These are phyloP conservation scores for Eupelmus urozonus DNA, from an alignment of 2,888 invertebrate species.

Conservation along the genomic window DNA sequence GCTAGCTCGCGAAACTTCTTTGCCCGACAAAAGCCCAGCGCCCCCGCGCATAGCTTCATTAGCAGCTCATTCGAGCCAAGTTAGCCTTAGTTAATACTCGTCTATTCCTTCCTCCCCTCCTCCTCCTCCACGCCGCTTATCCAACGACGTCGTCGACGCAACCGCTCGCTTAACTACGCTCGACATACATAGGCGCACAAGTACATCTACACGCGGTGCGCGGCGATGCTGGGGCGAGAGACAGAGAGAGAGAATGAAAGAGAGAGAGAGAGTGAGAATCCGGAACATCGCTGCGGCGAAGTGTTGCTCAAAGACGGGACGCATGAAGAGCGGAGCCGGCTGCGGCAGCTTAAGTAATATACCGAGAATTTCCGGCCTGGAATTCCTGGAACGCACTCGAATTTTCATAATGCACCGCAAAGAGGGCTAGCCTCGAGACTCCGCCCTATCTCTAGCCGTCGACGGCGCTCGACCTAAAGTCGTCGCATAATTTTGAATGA, in stretches of 20 bases:
- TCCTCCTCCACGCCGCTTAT: slow-evolving; percentile 3
- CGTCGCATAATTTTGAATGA: slow-evolving; percentile 14
- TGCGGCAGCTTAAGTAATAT: slow-evolving; percentile 31
- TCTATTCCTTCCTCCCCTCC: neutral
- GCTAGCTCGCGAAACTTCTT: slow-evolving; percentile 3
- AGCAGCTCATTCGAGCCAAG: slow-evolving; percentile 40
- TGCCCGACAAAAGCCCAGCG: neutral
- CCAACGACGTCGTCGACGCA: slow-evolving; percentile 42
- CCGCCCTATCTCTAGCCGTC: neutral
- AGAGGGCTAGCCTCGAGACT: too few species aligned
- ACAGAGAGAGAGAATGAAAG: neutral
- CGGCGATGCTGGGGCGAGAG: too few species aligned
- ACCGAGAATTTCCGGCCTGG: slow-evolving; percentile 41
- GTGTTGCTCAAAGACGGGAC: slow-evolving; percentile 41
- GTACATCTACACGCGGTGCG: neutral
- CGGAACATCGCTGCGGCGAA: slow-evolving; percentile 10
- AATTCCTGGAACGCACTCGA: slow-evolving; percentile 38
- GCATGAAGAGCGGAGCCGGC: neutral
- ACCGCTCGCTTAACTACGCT: slow-evolving; percentile 16
- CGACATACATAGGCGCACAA: neutral
- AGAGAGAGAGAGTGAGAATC: slow-evolving; percentile 1
- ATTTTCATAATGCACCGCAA: slow-evolving; percentile 47
- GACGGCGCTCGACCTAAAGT: slow-evolving; percentile 2
- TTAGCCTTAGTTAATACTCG: slow-evolving; percentile 45
- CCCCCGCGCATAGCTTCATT: slow-evolving; percentile 38